A percentile compares a stretch with the other conserved stretches of the same genome.
Evolutionary conservation across 2,888 invertebrate species (phyloP).

Genomic region (Adineta ricciae): DNA sequence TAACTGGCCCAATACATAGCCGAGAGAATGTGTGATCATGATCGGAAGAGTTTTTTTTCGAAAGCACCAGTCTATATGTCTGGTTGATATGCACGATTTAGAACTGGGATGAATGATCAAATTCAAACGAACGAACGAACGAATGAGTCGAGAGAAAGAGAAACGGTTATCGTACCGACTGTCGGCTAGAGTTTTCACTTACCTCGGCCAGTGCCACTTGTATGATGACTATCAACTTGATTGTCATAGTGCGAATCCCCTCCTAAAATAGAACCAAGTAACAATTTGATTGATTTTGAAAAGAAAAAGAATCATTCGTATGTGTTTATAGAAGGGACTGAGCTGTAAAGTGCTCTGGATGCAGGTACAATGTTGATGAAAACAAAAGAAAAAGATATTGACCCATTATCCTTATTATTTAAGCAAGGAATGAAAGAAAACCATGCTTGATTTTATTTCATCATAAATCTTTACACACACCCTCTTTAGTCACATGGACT

Average conservation of each 20-base stretch:
- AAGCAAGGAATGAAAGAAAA: neutral
- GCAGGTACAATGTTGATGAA: too few species aligned
- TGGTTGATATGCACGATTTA: neutral
- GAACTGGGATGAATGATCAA: neutral
- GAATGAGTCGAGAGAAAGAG: neutral
- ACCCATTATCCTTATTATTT: neutral
- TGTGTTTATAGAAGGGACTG: neutral
- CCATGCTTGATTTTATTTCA: neutral
- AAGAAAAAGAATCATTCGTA: neutral
- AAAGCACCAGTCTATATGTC: neutral
- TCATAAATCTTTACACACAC: neutral
- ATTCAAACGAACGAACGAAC: neutral
- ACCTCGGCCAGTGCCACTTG: neutral
- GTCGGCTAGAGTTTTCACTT: neutral
- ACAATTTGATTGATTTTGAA: neutral
- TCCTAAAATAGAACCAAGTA: neutral
- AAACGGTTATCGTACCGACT: neutral
- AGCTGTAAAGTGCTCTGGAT: neutral
- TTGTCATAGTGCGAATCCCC: constrained; percentile 9
- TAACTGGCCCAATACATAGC: neutral
- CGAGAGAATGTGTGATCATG: neutral
- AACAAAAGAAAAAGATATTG: too few species aligned
- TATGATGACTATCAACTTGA: neutral
- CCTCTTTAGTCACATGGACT: neutral
- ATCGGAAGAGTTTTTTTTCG: neutral